These are phyloP conservation scores for Clarias macrocephalus DNA, from an alignment of 2,113 vertebrate genomes.

Conservation along the genomic window DNA sequence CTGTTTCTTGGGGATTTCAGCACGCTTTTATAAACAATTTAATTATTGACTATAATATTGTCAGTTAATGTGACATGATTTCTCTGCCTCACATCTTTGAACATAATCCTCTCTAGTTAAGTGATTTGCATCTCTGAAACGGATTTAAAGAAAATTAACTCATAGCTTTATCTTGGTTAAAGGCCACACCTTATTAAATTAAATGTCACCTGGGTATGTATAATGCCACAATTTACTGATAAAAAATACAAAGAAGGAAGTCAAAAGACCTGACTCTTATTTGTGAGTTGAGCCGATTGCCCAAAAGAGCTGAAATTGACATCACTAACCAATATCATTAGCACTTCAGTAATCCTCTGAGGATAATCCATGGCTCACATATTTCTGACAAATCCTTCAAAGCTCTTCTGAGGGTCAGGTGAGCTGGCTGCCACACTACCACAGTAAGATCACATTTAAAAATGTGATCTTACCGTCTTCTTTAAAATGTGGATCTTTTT, in stretches of 20 bases:
- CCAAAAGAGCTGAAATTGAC: background rate
- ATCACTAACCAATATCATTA: background rate
- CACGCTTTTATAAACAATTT: background rate
- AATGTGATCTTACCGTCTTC: no score
- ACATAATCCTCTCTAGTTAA: background rate
- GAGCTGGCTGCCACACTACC: background rate
- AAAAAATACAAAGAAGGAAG: background rate
- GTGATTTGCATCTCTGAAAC: no score
- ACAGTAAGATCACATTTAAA: background rate
- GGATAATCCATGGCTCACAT: conserved; percentile 8
- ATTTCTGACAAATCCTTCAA: background rate
- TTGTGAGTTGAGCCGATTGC: background rate
- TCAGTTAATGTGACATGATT: background rate
- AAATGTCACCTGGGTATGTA: background rate
- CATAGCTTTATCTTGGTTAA: background rate
- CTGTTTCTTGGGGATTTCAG: background rate
- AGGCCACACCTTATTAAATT: background rate
- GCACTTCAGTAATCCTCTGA: background rate
- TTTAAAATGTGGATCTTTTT: no score
- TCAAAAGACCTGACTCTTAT: background rate
- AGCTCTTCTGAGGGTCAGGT: background rate
- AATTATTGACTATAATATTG: background rate
- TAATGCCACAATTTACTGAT: background rate
- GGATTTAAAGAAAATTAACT: background rate
- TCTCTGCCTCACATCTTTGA: background rate